Percentiles rank a stretch among this genome's conserved stretches.
phyloP scores from a whole-genome alignment of 37 sponge, comb jelly and placozoan species.

The Geodia barretti region DNA sequence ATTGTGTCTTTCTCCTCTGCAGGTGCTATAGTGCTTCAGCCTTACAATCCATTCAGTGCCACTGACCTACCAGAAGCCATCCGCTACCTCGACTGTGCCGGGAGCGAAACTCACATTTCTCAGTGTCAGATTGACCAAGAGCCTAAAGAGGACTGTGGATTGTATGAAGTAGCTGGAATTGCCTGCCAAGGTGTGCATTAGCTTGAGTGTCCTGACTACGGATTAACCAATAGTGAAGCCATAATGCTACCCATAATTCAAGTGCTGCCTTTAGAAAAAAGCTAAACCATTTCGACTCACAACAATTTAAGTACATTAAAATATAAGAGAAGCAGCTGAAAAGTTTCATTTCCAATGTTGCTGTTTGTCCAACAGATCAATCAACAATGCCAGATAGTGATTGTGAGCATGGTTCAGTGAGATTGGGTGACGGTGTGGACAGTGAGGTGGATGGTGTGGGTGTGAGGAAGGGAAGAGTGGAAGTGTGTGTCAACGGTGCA shows the following conservation, averaged over 20 bases:
- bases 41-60: constrained; percentile 1
- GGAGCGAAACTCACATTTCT: constrained; percentile 8
- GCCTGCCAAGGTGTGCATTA: constrained; percentile 26
- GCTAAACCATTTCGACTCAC: too few species aligned
- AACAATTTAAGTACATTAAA: too few species aligned
- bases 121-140: constrained; percentile 7
- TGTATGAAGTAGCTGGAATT: constrained; percentile 28
- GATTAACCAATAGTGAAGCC: too few species aligned
- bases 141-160: neutral
- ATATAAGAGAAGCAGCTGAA: too few species aligned
- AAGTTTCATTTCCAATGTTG: too few species aligned
- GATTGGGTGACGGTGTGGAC: constrained; percentile 9
- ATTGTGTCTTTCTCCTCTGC: too few species aligned
- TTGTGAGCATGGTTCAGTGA: constrained; percentile 31
- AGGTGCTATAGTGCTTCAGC: neutral
- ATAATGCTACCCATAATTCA: too few species aligned
- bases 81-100: constrained; percentile 7
- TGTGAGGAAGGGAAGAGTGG: constrained; percentile 35
- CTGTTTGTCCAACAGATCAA: neutral
- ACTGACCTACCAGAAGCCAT: neutral
- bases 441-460: neutral
- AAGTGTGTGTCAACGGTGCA: constrained; percentile 59
- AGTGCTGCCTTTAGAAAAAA: too few species aligned
- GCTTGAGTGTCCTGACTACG: too few species aligned
- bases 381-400: neutral